These are phyloP conservation scores for Megaceryle torquata DNA, from an alignment of 2,113 vertebrate genomes.

Conservation along the genomic window DNA sequence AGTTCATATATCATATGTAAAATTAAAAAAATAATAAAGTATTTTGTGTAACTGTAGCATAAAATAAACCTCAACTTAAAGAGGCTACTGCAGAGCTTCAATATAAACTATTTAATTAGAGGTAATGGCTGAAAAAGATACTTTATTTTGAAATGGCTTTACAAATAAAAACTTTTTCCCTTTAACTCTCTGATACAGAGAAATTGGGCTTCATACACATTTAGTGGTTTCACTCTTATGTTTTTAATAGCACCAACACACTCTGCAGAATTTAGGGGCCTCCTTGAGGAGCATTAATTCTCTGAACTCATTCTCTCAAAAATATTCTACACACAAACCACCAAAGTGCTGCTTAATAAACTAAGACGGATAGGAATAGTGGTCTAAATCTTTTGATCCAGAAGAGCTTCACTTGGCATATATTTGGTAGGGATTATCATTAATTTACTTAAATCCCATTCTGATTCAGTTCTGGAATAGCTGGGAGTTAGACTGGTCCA, in stretches of 20 bases:
- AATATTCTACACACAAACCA: neutral
- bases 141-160: neutral
- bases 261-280: conserved; percentile 4
- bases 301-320: conserved; percentile 5
- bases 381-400: conserved; percentile 48
- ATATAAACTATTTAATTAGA: neutral
- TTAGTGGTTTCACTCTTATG: neutral
- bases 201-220: neutral
- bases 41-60: neutral
- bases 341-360: conserved; percentile 20
- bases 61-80: neutral
- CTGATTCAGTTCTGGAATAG: conserved; percentile 12
- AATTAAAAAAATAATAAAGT: neutral
- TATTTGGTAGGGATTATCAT: conserved; percentile 20
- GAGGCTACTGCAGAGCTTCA: neutral
- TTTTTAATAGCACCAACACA: neutral
- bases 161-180: neutral
- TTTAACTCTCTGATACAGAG: neutral
- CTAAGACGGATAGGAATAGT: neutral
- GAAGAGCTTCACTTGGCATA: conserved; percentile 10
- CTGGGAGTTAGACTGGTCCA: neutral
- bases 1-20: neutral
- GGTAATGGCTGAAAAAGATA: neutral
- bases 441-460: conserved; percentile 45
- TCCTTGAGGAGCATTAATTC: conserved; percentile 11